Evolutionary conservation across 2,113 vertebrate genomes (phyloP), one percentile per base, ranked within the genome.

Genomic region (Xerus inauris): DNA sequence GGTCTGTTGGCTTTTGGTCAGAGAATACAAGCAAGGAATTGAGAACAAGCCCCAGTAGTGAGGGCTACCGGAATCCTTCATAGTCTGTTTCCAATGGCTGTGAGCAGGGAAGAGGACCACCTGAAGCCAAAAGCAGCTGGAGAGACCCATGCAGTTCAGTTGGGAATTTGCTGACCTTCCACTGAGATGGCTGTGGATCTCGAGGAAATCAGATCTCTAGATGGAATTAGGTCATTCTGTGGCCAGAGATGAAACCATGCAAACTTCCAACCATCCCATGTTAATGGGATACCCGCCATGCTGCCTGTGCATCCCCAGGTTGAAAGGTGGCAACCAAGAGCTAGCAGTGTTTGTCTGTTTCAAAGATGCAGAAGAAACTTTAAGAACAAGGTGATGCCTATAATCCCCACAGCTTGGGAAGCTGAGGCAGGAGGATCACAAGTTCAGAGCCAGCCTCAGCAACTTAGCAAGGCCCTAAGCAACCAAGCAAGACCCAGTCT

Each of bases 291-390:
- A 11, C 7, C 69, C 19, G 13, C 17, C 45, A 38, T 7, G 42
- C 6, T 22, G 8, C 35, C 19, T 5, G 51, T 0, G 0, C 35
- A 47, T 88, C 11, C 45, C 10, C 38, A 35, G 14, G 17, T 64
- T 59, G 65, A 13, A 22, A 64, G 59, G 67, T 9, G 26, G 8
- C 35, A 2, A 35, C 51, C 87, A 89, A 77, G 90, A 81, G 3
- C 42, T 0, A 11, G 12, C 38, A 38, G 71, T 38, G 17, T 57
- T 71, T 72, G 89, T 90, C 85, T 26, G 32, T 87, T 82, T 91
- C 83, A 73, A 51, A 40, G 54, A 40, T 87, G 89, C 30, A 96
- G 95, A 90, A 77, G 67, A 77, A 72, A 24, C 30, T 73, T 45
- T 22, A 40, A n/a, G 32, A 85, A 17, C 62, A 69, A 79, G 45